These are phyloP conservation scores for Achroia grisella DNA, from an alignment of 1,140 invertebrate genomes.

Conservation along the genomic window DNA sequence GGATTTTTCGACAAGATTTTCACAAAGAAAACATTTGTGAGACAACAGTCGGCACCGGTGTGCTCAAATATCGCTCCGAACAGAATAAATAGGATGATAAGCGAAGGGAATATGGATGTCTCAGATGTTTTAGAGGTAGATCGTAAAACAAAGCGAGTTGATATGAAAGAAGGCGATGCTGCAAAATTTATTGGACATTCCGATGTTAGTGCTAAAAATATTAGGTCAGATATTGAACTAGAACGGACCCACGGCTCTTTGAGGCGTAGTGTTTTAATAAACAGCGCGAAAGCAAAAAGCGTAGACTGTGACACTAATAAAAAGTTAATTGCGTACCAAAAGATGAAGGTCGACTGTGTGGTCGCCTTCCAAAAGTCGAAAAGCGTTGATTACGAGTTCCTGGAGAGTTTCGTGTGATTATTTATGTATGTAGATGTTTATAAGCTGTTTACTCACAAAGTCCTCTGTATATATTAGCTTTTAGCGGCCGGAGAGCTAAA, in stretches of 20 bases:
- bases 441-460: background rate
- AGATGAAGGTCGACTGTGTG: conserved; percentile 52
- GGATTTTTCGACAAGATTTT: conserved; percentile 56
- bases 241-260: conserved; percentile 49
- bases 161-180: conserved; percentile 11
- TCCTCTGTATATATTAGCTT: too few relatives aligned
- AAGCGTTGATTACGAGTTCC: conserved; percentile 56
- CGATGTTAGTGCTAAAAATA: conserved; percentile 35
- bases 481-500: too few relatives aligned
- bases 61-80: conserved; percentile 38
- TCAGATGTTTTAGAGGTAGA: conserved; percentile 27
- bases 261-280: conserved; percentile 66
- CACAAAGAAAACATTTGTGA: conserved; percentile 43
- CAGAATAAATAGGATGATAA: conserved; percentile 46
- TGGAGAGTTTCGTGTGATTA: conserved; percentile 60
- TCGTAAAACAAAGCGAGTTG: conserved; percentile 20
- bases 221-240: conserved; percentile 31
- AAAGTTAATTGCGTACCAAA: conserved; percentile 47
- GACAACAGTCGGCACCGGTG: conserved; percentile 61
- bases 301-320: conserved; percentile 48
- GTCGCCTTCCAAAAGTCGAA: conserved; percentile 54
- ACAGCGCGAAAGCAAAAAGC: conserved; percentile 61
- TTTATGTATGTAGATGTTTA: background rate
- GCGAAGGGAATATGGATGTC: conserved; percentile 55
- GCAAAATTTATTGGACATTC: conserved; percentile 51